These are phyloP conservation scores for Nephrotoma appendiculata DNA, from an alignment of 2,888 invertebrate genomes.

Conservation along the genomic window DNA sequence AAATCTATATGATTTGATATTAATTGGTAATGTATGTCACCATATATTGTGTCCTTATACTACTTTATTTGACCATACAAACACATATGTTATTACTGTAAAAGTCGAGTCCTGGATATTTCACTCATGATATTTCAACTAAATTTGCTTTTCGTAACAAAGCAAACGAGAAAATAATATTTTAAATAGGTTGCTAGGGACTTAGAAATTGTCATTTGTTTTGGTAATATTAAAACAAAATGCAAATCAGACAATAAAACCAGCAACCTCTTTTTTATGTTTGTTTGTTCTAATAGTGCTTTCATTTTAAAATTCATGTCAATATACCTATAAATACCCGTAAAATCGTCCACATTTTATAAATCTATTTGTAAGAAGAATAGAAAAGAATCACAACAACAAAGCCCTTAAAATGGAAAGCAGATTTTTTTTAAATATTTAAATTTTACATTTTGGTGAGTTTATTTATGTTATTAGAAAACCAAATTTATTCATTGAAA, in stretches of 20 bases:
- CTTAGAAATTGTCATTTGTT: neutral
- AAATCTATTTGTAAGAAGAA: neutral
- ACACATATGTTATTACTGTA: neutral
- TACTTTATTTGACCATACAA: no score
- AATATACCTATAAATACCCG: neutral
- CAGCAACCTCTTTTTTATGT: neutral
- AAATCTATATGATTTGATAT: no score
- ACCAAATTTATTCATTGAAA: neutral
- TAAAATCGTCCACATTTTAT: neutral
- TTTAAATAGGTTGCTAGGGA: neutral
- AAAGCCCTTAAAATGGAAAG: neutral
- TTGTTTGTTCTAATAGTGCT: neutral
- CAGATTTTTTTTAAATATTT: neutral
- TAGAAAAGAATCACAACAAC: neutral
- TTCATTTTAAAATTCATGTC: neutral
- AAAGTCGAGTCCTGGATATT: neutral
- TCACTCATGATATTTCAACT: neutral
- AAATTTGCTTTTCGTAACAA: neutral
- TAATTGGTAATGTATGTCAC: no score
- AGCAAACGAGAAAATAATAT: neutral
- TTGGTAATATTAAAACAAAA: neutral
- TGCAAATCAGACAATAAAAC: neutral
- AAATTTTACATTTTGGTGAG: neutral
- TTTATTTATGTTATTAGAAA: neutral
- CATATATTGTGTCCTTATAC: no score